Base-by-base conservation (phyloP, 2,113 vertebrate species). In the Pelvicachromis taeniatus region DNA sequence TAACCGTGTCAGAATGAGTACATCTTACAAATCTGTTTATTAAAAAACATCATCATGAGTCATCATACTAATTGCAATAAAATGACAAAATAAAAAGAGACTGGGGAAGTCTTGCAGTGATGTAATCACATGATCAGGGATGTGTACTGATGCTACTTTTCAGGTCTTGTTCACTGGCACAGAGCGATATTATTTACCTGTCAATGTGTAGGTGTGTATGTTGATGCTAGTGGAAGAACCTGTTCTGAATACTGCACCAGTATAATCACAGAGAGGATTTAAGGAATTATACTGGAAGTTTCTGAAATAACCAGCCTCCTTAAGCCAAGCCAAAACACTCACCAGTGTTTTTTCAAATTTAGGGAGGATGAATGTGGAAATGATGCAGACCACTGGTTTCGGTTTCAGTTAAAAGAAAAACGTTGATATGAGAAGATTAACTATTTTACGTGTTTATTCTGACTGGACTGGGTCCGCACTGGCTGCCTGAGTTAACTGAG, bases 11-110 rank as follows among this genome's bases (percentile, higher is more conserved):
- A 83, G 83, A 85, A 85, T 19, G 19, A 78, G 59, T 13, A 87
- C 59, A 85, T 88, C 59, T 91, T 93, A 91, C 63, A 94, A 94
- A 94, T 94, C 90, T 88, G 90, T 94, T 94, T 93, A 94, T 95
- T 78, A 82, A 92, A 93, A 92, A 91, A 89, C 61, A 54, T 29
- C 80, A 81, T 81, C 63, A 87, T 50, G 48, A 87, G 68, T 89
- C 88, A 84, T 92, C 78, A 83, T 79, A 88, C 58, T 89, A 82
- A 38, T 81, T 70, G 82, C 78, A 52, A 79, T 50, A 77, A 86
- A 82, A 89, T 82, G 54, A 90, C 78, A 85, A 81, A 85, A 78
- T 45, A 48, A 90, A 81, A 90, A 45, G 55, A 90, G 61, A 83
- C 63, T 4, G 58, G 87, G 80, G 75, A 87, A 85, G 73, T 48